Conservation (phyloP, 2,888 invertebrate genomes). For the Nesidiocoris tenuis region DNA sequence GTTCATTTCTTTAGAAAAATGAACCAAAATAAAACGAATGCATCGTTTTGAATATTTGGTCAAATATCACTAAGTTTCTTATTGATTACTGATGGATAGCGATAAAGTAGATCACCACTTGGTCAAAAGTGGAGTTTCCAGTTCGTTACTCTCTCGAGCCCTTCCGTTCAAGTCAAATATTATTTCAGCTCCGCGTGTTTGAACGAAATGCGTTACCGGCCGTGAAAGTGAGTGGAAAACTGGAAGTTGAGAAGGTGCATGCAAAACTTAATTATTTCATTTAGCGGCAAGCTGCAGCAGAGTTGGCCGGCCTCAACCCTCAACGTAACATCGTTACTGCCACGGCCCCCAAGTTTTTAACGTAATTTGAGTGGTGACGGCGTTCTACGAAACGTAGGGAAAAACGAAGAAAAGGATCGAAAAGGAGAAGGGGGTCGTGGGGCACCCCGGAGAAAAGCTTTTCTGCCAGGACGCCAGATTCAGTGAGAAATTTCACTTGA, state of each 20-base stretch:
- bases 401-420: background rate
- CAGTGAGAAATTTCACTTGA: constrained; percentile 14
- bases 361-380: constrained; percentile 34
- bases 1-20: too few species aligned
- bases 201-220: too few species aligned
- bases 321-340: constrained; percentile 31
- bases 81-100: too few species aligned
- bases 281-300: background rate
- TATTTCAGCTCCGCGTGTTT: too few species aligned
- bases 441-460: background rate
- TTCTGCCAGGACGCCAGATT: background rate
- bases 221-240: background rate
- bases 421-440: background rate
- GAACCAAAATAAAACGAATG: too few species aligned
- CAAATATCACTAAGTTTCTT: too few species aligned
- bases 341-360: constrained; percentile 32
- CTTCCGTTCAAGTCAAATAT: too few species aligned
- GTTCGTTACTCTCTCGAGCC: too few species aligned
- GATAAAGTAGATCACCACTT: too few species aligned
- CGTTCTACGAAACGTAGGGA: background rate
- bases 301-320: constrained; percentile 25
- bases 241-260: constrained; percentile 4
- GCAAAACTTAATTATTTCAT: constrained; percentile 39
- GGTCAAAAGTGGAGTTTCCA: too few species aligned
- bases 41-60: too few species aligned